phyloP scores from a whole-genome alignment of 1,140 invertebrate species.

The Rhizoglyphus robini region DNA sequence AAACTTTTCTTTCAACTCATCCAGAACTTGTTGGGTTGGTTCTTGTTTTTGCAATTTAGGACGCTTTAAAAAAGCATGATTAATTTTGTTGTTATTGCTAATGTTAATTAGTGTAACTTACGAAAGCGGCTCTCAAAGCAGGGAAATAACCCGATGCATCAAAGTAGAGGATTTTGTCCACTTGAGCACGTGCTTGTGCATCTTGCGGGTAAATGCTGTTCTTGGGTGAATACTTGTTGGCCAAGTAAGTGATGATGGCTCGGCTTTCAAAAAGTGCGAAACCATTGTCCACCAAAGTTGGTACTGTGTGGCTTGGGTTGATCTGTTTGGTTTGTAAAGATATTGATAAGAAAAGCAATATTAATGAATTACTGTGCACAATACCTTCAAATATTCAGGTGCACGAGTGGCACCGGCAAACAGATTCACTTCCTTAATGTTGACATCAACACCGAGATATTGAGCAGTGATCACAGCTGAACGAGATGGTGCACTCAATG shows the following conservation, averaged over 20 bases:
- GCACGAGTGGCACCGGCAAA: constrained; percentile 51
- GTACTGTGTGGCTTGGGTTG: constrained; percentile 53
- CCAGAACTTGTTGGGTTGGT: background rate
- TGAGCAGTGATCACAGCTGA: constrained; percentile 32
- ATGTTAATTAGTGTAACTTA: no score
- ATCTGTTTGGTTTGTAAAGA: no score
- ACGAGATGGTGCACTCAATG: constrained; percentile 23
- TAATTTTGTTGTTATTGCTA: no score
- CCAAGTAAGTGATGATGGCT: constrained; percentile 24
- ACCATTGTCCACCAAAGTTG: constrained; percentile 49
- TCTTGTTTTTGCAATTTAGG: background rate
- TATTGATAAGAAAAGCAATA: no score
- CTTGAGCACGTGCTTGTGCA: constrained; percentile 47
- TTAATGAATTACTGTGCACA: no score
- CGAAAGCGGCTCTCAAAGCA: constrained; percentile 29
- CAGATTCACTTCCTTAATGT: constrained; percentile 49
- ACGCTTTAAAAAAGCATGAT: no score
- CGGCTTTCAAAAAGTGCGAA: constrained; percentile 45
- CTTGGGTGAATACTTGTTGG: constrained; percentile 43
- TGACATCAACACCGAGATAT: constrained; percentile 52
- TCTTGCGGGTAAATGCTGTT: constrained; percentile 53
- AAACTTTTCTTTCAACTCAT: background rate
- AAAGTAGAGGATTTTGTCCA: constrained; percentile 59
- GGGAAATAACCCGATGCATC: constrained; percentile 37
- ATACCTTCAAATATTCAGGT: constrained; percentile 58